phyloP scores from a whole-genome alignment of 2,888 invertebrate genomes.

The Bombyx huttoni region DNA sequence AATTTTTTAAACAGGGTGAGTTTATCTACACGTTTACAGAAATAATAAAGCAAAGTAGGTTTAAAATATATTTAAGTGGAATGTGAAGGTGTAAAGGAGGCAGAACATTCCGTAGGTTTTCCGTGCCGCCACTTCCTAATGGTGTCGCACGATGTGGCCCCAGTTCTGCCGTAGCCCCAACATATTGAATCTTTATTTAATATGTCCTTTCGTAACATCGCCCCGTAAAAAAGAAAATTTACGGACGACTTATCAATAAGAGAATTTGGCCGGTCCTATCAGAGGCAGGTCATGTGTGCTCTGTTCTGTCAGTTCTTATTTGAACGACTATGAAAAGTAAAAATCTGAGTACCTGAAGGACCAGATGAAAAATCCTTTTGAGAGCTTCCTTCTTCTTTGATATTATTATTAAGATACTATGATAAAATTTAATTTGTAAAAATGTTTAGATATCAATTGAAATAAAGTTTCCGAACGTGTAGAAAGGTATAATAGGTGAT shows the following conservation, averaged over 20 bases:
- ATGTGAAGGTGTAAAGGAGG: slow-evolving; percentile 17
- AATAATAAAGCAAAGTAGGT: no score
- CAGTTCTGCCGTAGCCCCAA: slow-evolving; percentile 27
- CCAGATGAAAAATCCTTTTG: background rate
- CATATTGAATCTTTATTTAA: slow-evolving; percentile 65
- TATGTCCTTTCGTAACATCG: slow-evolving; percentile 39
- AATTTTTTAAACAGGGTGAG: no score
- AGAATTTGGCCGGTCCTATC: slow-evolving; percentile 9
- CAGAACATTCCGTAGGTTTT: slow-evolving; percentile 56
- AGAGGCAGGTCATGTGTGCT: background rate
- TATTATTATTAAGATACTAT: no score
- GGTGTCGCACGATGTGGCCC: slow-evolving; percentile 38
- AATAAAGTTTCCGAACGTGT: no score
- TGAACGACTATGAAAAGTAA: background rate
- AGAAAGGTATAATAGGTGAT: no score
- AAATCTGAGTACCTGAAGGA: background rate
- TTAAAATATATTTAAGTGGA: background rate
- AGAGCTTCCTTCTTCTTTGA: no score
- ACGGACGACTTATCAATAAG: slow-evolving; percentile 21
- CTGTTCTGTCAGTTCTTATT: background rate
- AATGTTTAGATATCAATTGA: no score
- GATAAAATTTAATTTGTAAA: no score
- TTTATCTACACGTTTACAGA: no score
- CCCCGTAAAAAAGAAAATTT: slow-evolving; percentile 37
- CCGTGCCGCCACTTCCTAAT: slow-evolving; percentile 63